These are phyloP conservation scores for Leptogaster cylindrica DNA, from an alignment of 2,888 invertebrate genomes.

Conservation along the genomic window DNA sequence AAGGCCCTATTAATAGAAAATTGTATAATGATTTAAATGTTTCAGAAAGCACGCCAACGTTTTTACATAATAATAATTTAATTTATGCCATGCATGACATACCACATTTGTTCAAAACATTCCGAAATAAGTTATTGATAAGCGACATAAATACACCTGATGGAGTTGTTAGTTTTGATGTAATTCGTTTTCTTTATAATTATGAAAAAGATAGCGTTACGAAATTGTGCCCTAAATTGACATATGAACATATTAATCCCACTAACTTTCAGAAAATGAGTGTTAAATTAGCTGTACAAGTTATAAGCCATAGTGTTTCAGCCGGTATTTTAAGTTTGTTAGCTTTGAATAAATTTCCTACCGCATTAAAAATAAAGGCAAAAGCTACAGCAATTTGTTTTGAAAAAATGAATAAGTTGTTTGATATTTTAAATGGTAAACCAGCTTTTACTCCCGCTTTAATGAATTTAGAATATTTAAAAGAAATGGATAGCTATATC, in stretches of 20 bases:
- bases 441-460: neutral
- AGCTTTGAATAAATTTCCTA: neutral
- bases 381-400: neutral
- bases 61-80: neutral
- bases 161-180: neutral
- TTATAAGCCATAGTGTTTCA: neutral
- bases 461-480: neutral
- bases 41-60: neutral
- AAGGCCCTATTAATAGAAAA: conserved; percentile 1
- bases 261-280: neutral
- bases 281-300: neutral
- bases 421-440: neutral
- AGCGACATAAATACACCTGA: neutral
- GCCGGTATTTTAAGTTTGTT: neutral
- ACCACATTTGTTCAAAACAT: neutral
- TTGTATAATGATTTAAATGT: neutral
- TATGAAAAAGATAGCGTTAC: neutral
- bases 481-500: neutral
- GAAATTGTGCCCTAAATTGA: conserved; percentile 2
- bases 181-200: neutral
- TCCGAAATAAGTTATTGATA: neutral
- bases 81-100: neutral
- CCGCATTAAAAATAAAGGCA: neutral
- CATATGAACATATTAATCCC: neutral
- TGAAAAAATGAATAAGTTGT: neutral